phyloP scores from a whole-genome alignment of 2,113 vertebrate species.

The Pelvicachromis taeniatus region DNA sequence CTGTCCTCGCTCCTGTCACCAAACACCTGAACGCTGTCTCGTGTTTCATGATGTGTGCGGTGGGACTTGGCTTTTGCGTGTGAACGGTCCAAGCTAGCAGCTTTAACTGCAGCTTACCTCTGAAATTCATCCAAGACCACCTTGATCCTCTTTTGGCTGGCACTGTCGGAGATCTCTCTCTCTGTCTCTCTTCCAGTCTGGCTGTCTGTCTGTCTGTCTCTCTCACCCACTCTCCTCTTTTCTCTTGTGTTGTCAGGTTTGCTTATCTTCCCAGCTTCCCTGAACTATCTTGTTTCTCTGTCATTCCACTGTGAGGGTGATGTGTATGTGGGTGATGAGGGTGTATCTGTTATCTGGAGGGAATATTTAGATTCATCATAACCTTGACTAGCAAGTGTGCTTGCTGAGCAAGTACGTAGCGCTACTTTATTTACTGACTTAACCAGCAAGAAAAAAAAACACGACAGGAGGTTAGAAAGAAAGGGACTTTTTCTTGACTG shows the following conservation, averaged over 20 bases:
- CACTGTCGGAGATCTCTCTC: constrained; percentile 29
- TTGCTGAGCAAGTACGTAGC: background rate
- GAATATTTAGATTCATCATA: constrained; percentile 42
- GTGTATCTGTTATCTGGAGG: constrained; percentile 38
- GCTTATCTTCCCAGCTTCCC: constrained; percentile 35
- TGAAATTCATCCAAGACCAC: constrained; percentile 65
- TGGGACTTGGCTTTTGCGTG: constrained; percentile 45
- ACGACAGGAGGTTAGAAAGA: background rate
- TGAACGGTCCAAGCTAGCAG: constrained; percentile 53
- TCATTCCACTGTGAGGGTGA: constrained; percentile 26
- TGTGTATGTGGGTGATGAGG: constrained; percentile 26
- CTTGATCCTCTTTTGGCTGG: constrained; percentile 56
- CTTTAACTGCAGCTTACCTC: constrained; percentile 60
- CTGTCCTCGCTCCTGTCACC: constrained; percentile 9
- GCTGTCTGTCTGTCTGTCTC: background rate
- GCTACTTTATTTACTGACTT: background rate
- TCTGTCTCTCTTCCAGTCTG: background rate
- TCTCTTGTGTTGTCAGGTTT: constrained; percentile 32
- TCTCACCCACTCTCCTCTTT: background rate
- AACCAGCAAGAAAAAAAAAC: background rate
- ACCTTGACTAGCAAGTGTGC: constrained; percentile 6
- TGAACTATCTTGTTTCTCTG: constrained; percentile 49
- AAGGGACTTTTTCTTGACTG: background rate
- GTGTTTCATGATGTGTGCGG: constrained; percentile 38
- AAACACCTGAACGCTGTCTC: constrained; percentile 30